Evolutionary conservation across 35 echinoderm and acorn worm species (phyloP).

Genomic region (Apostichopus japonicus): DNA sequence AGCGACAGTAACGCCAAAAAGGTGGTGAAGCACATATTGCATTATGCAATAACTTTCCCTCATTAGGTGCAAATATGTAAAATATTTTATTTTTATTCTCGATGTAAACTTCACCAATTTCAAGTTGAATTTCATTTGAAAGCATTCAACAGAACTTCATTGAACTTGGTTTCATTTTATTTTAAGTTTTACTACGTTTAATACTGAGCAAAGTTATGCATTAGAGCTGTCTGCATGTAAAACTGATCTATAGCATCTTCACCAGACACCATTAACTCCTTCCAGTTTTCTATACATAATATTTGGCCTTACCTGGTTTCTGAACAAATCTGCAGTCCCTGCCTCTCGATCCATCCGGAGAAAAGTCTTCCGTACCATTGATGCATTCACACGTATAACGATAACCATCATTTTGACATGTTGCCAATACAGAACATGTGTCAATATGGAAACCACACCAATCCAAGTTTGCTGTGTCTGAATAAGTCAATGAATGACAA

Average conservation of each 20-base stretch:
- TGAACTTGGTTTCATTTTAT: not conserved
- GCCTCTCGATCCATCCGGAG: not conserved
- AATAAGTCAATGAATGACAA: too few relatives aligned
- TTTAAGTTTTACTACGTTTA: not conserved
- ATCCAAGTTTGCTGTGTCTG: not conserved
- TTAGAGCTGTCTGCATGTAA: not conserved
- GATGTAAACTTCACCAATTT: too few relatives aligned
- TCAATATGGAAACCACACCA: not conserved
- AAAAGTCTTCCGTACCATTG: not conserved
- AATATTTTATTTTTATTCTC: too few relatives aligned
- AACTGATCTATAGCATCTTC: not conserved
- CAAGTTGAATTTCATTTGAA: too few relatives aligned
- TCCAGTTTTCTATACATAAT: not conserved
- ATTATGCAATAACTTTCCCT: too few relatives aligned
- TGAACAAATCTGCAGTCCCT: not conserved
- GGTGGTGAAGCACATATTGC: too few relatives aligned
- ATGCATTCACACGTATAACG: not conserved
- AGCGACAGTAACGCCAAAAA: too few relatives aligned
- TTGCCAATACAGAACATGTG: conserved; percentile 14
- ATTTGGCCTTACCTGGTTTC: too few relatives aligned
- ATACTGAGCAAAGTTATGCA: not conserved
- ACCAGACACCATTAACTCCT: not conserved
- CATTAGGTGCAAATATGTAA: too few relatives aligned
- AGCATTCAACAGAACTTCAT: too few relatives aligned
- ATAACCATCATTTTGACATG: not conserved